A percentile compares a stretch with the other conserved stretches of the same genome.
These are phyloP conservation scores for Taenaris catops DNA, from an alignment of 2,888 invertebrate species.

Conservation along the genomic window DNA sequence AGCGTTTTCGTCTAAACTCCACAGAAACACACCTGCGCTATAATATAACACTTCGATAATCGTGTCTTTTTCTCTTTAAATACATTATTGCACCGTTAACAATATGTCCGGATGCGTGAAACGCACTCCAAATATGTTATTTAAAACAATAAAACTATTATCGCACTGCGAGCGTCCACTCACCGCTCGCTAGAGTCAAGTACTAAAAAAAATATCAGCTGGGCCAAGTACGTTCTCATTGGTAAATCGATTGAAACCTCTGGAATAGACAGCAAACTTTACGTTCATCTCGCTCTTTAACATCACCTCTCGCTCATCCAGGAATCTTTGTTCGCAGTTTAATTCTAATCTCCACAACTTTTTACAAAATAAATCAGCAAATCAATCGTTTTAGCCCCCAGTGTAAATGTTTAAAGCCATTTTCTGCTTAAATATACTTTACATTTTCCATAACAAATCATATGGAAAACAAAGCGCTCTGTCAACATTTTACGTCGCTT, in stretches of 20 bases:
- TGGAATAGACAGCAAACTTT: slow-evolving; percentile 44
- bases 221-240: slow-evolving; percentile 59
- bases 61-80: slow-evolving; percentile 77
- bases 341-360: neutral
- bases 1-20: slow-evolving; percentile 58
- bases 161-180: slow-evolving; percentile 49
- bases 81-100: slow-evolving; percentile 75
- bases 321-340: too few relatives aligned
- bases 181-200: slow-evolving; percentile 48
- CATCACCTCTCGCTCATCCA: slow-evolving; percentile 45
- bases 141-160: slow-evolving; percentile 35
- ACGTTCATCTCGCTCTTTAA: slow-evolving; percentile 39
- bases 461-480: slow-evolving; percentile 67
- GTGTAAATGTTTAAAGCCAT: neutral
- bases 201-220: slow-evolving; percentile 72
- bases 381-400: neutral
- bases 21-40: slow-evolving; percentile 67
- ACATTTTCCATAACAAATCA: slow-evolving; percentile 36
- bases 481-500: slow-evolving; percentile 30
- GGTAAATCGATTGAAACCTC: slow-evolving; percentile 71
- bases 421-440: slow-evolving; percentile 1
- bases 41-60: slow-evolving; percentile 75
- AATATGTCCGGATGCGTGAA: slow-evolving; percentile 60
- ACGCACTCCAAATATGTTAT: slow-evolving; percentile 62
- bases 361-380: neutral